Evolutionary conservation across 2,797 vertebrate genomes (phyloP).

Genomic region (Acipenser ruthenus): DNA sequence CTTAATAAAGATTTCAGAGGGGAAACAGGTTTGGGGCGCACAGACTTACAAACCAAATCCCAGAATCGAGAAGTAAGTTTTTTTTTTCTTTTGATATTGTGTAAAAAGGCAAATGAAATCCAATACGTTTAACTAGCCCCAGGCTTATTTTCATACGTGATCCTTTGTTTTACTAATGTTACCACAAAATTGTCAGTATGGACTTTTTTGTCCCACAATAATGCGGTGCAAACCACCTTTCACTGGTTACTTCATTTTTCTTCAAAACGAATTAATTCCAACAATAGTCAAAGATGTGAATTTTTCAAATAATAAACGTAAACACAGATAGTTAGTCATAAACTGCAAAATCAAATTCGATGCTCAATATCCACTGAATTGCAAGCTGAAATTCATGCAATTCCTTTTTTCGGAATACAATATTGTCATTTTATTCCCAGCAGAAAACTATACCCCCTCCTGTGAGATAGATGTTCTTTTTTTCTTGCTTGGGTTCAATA

Average conservation of each 20-base stretch:
- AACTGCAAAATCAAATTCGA: too few species aligned
- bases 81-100: background rate
- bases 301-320: too few species aligned
- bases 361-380: too few species aligned
- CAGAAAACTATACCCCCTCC: slow-evolving; percentile 22
- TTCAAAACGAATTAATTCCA: too few species aligned
- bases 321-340: too few species aligned
- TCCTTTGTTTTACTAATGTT: slow-evolving; percentile 11
- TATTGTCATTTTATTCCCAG: slow-evolving; percentile 26
- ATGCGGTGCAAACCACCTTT: too few species aligned
- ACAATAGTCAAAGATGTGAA: too few species aligned
- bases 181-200: slow-evolving; percentile 25
- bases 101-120: slow-evolving; percentile 18
- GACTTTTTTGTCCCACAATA: background rate
- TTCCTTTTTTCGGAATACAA: slow-evolving; percentile 36
- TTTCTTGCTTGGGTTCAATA: slow-evolving; percentile 17
- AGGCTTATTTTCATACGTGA: background rate
- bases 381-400: slow-evolving; percentile 26
- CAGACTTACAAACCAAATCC: slow-evolving; percentile 47
- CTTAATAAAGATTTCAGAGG: slow-evolving; percentile 19
- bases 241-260: too few species aligned
- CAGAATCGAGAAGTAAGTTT: slow-evolving; percentile 26
- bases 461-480: slow-evolving; percentile 37
- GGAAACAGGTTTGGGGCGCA: slow-evolving; percentile 45
- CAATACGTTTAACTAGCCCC: slow-evolving; percentile 2